Evolutionary conservation across 2,888 invertebrate genomes (phyloP).

Genomic region (Eupithecia tripunctaria): DNA sequence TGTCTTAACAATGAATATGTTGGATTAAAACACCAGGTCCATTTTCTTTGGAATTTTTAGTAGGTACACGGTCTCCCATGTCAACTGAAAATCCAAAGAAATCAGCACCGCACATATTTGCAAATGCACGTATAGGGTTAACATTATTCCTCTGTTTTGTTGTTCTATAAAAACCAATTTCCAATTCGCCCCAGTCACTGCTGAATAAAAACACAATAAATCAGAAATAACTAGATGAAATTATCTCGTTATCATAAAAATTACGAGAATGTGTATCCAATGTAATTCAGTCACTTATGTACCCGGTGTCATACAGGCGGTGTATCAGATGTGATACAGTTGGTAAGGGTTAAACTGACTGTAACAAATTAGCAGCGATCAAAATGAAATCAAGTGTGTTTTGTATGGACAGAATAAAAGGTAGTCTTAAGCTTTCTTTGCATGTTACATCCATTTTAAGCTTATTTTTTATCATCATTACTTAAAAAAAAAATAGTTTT

Average conservation of each 20-base stretch:
- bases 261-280: conserved; percentile 40
- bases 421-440: background rate
- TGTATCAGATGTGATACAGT: conserved; percentile 14
- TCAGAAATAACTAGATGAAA: conserved; percentile 36
- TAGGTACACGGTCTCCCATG: too few relatives aligned
- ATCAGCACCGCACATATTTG: too few relatives aligned
- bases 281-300: conserved; percentile 22
- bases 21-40: background rate
- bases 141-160: too few relatives aligned
- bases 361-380: conserved; percentile 74
- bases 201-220: conserved; percentile 40
- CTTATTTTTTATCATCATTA: background rate
- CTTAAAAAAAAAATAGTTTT: background rate
- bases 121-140: too few relatives aligned
- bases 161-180: conserved; percentile 11
- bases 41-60: background rate
- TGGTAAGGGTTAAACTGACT: conserved; percentile 57
- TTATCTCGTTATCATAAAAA: conserved; percentile 42
- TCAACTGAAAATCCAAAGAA: too few relatives aligned
- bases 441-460: background rate
- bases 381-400: conserved; percentile 73
- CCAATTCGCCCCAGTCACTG: conserved; percentile 20
- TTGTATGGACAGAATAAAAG: background rate
- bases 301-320: conserved; percentile 27
- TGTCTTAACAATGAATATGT: background rate